These are phyloP conservation scores for human (Homo sapiens) DNA, from an alignment of 2,113 vertebrate genomes.

Conservation along the genomic window GRCh38 chr12:75362001-75362500, in stretches of 20 bases:
- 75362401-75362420: not conserved
- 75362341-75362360: not conserved
- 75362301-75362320: not conserved
- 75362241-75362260: not conserved
- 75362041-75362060: not conserved
- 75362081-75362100: not conserved
- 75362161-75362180: not conserved
- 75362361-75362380: not conserved
- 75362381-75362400: not conserved
- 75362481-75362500: not conserved
- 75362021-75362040: constrained; percentile 20
- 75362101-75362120: not conserved
- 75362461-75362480: not conserved
- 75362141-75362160: not conserved
- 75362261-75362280: not conserved
- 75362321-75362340: not conserved
- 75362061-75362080: not conserved
- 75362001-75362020: not conserved
- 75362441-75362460: not conserved
- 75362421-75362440: not conserved
- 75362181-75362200: not conserved
- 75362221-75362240: not conserved
- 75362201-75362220: not conserved
- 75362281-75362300: constrained; percentile 6
- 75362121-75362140: not conserved